Base-by-base conservation (phyloP, 1,140 invertebrate genomes). In the Dreissena rostriformis region DNA sequence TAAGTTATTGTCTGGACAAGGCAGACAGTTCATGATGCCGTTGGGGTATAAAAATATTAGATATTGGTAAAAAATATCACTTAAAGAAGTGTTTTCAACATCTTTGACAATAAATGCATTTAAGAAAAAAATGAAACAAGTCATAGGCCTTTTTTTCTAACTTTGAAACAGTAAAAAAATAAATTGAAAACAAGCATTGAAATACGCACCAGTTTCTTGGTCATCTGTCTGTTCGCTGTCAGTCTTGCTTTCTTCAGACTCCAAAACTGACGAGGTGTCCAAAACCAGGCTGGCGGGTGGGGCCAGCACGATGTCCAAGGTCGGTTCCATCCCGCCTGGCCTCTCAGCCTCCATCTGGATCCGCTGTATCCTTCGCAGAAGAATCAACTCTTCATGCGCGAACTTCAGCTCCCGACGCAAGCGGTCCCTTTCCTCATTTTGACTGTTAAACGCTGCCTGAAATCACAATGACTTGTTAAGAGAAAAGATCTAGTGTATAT, bases 351-450 rank as follows among this genome's bases (percentile, higher is more conserved):
- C 77, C 77, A 86, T 75, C 87, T 84, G 77, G 55, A 75, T 86
- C 29, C 86, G 83, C 55, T 91, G 88, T 19, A 89, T 86, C 75
- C 91, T 90, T 53, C 93, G 91, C 39, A 94, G 85, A 71, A 88
- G 88, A 90, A 96, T 96, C 26, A 97, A 92, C 90, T 96, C 95
- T 92, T 97, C 96, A 86, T 96, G 94, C 71, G 95, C 95, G 88
- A 95, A 94, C 82, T 96, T 95, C 83, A 97, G 93, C 91, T 97
- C 96, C 83, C 95, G 95, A 49, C 96, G 94, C 86, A 97, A 92
- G 77, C 95, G 95, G 86, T 96, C 96, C 66, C 96, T 94, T 91
- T 97, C 96, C 88, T 96, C 96, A 90, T 97, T 96, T 85, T 95
- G 94, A 86, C 96, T 95, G 91, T 96, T 96, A 75, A 96, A 95